Base-by-base conservation (phyloP, 53 echinoderm and acorn worm species). In the Luidia sarsii region DNA sequence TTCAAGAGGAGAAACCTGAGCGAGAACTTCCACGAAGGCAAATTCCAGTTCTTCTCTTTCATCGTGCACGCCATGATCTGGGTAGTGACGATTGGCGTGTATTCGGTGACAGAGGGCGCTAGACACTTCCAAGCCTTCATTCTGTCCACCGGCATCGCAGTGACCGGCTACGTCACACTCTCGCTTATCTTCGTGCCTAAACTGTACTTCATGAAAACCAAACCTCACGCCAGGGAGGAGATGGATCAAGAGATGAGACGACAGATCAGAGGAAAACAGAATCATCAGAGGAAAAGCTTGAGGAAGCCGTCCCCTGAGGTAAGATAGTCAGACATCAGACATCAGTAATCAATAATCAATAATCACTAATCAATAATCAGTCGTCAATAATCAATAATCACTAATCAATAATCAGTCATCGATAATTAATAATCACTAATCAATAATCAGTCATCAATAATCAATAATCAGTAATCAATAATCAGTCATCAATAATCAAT, bases 41-140 rank as follows among this genome's bases (percentile, higher is more conserved):
- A 95, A 57, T 95, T 95, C 56, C 39, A 90, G 39, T 95, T 95
- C 66, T 95, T 85, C 39, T 70, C 88, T n/a, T 90, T 95, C 53
- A 85, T 95, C 38, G 81, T 89, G 14, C 90, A 90, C 68, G 70
- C 70, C 24, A 92, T 95, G 92, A 19, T 92, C 9, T 92, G 90
- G 95, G 64, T 69, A 14, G 70, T 90, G 10, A 82, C 83, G 4
- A 6, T 90, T 10, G 71, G 52, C 1, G 80, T 83, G 23, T 88
- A 88, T 51, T 36, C 90, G 3, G 79, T 84, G 4, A 27, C 90
- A 4, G 82, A 87, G 1, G 39, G 56, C 8, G 92, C 88, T 2
- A 82, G 52, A 15, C 92, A 92, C 65, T 70, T 68, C 49, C 79
- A 89, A 24, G 55, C 80, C 0, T 68, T 83, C 10, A 82, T 91